phyloP scores from a whole-genome alignment of 2,888 invertebrate species.

The Hydriomena furcata region DNA sequence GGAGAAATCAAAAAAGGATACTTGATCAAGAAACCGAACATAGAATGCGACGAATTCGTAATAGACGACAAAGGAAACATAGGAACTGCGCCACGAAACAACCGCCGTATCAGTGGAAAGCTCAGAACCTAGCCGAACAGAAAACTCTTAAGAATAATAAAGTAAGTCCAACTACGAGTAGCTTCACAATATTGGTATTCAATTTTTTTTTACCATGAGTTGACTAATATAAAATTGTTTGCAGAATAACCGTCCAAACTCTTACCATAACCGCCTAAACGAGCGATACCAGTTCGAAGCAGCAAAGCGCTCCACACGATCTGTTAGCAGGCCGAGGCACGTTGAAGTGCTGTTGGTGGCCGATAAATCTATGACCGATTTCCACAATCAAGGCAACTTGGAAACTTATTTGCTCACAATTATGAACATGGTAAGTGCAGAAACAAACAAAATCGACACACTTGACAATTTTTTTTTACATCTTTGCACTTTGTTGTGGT shows the following conservation, averaged over 20 bases:
- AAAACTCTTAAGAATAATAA: constrained; percentile 44
- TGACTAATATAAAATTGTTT: constrained; percentile 24
- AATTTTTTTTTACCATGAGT: not conserved
- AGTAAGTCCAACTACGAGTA: constrained; percentile 33
- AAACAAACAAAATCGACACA: constrained; percentile 4
- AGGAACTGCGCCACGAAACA: constrained; percentile 71
- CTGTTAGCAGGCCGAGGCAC: constrained; percentile 89
- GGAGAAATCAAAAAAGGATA: constrained; percentile 49
- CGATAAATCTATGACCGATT: constrained; percentile 93
- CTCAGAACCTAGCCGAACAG: constrained; percentile 49
- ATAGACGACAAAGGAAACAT: constrained; percentile 64
- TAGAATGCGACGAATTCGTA: constrained; percentile 57
- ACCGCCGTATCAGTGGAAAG: constrained; percentile 70
- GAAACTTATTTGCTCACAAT: constrained; percentile 94
- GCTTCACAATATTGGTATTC: not conserved
- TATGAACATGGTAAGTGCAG: constrained; percentile 92
- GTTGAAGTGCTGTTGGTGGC: constrained; percentile 95
- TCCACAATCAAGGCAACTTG: constrained; percentile 92
- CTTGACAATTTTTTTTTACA: not conserved
- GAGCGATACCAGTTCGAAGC: constrained; percentile 38
- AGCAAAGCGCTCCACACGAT: constrained; percentile 73
- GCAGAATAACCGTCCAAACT: constrained; percentile 55
- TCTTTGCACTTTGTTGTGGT: not conserved
- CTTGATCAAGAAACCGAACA: constrained; percentile 43
- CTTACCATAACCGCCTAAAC: constrained; percentile 50